Evolutionary conservation across 1,140 invertebrate species (phyloP).

Genomic region (Papilio polytes): DNA sequence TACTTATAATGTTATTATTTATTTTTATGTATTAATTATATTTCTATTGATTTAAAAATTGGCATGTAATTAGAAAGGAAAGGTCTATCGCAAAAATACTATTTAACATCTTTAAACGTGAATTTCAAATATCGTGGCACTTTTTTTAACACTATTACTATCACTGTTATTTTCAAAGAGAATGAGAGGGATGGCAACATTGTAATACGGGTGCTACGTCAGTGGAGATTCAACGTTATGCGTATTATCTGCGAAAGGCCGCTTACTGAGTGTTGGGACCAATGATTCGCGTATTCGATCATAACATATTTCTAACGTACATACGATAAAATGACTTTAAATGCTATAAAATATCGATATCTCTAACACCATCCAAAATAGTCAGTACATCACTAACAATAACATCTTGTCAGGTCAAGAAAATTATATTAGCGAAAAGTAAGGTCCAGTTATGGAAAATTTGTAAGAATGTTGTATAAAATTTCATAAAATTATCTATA

Average conservation of each 20-base stretch:
- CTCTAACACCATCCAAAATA: neutral
- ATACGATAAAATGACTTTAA: slow-evolving; percentile 21
- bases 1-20: neutral
- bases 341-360: neutral
- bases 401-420: neutral
- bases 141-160: neutral
- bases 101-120: neutral
- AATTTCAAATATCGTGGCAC: neutral
- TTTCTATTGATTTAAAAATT: slow-evolving; percentile 7
- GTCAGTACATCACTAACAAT: slow-evolving; percentile 4
- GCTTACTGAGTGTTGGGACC: slow-evolving; percentile 64
- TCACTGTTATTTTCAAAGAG: neutral
- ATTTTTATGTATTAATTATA: slow-evolving; percentile 1
- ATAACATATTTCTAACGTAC: slow-evolving; percentile 34
- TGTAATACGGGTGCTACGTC: neutral
- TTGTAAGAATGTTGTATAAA: neutral
- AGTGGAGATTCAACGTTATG: neutral
- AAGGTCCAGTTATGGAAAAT: slow-evolving; percentile 20
- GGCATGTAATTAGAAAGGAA: neutral
- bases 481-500: slow-evolving; percentile 14
- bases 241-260: slow-evolving; percentile 39
- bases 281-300: slow-evolving; percentile 53
- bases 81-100: neutral
- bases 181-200: neutral
- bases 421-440: slow-evolving; percentile 1